Base-by-base conservation (phyloP, 2,888 invertebrate species). In the Hermaeophaga mercurialis region DNA sequence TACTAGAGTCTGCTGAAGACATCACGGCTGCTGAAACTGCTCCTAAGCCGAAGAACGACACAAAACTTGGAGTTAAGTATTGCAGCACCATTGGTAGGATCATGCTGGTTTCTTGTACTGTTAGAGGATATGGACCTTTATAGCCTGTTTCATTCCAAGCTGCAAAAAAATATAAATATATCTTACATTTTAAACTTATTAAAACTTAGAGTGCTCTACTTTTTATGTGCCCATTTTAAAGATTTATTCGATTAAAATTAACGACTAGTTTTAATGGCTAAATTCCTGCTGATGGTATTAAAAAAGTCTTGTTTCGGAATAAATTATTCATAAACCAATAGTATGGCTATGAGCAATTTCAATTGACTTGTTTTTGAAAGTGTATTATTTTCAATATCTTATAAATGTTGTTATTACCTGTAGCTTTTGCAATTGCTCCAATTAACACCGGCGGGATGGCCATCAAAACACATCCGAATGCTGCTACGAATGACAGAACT, bases 11-110 rank as follows among this genome's bases (percentile, higher is more conserved):
- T 0, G 98, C 98, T 0, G 97, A 97, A 28, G 97, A 97, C 98
- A 99, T 99, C 63, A 99, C 98, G 14, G 98, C 98, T 1, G 98
- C 99, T 0, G 97, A 97, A 5, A 99, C 96, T 5, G 98, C 98
- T 0, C 99, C 99, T 63, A 99, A 84, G 5, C 65, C 65, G 75
- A 99, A 92, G 82, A 99, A 98, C 2, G 97, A 94, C 18, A 99
- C 94, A 77, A 92, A 91, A 75, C 91, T 88, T 0, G 98, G 98
- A 6, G 98, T 98, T 49, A 99, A 82, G 76, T 96, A 94, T 79
- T 98, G 97, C 71, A 97, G 83, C 41, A 98, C 97, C 86, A 99
- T 87, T 39, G 98, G 98, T 66, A 99, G 82, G 68, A 99, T 95
- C 90, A 97, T 92, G 72, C 93, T 94, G 1, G 92, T 91, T 80